Evolutionary conservation across 92 coral and sea anemone species (phyloP).

Genomic region (Pocillopora meandrina): DNA sequence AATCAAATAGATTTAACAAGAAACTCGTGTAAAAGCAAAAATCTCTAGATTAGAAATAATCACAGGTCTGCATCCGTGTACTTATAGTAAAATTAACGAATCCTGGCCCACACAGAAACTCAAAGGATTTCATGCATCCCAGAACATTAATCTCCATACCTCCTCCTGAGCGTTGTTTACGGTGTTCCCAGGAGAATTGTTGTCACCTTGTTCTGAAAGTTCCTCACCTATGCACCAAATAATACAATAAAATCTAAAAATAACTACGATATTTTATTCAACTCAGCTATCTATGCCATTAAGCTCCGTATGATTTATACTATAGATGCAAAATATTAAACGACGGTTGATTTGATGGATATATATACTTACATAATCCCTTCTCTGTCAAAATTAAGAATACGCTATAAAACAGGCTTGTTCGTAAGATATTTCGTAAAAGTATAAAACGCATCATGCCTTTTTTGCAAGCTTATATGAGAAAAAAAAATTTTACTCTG

Average conservation of each 20-base stretch:
- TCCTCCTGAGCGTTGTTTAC: not conserved
- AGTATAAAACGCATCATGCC: not conserved
- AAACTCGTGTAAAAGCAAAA: too few species aligned
- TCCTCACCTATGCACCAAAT: constrained; percentile 15
- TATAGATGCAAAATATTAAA: not conserved
- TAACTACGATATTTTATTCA: too few species aligned
- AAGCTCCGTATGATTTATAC: not conserved
- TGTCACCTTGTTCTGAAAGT: not conserved
- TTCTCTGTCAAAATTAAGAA: constrained; percentile 34
- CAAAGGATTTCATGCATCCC: too few species aligned
- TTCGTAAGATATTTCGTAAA: constrained; percentile 6
- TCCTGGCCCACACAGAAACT: too few species aligned
- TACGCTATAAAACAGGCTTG: constrained; percentile 16
- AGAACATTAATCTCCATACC: not conserved
- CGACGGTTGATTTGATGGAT: not conserved
- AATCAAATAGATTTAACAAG: too few species aligned
- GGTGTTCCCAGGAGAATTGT: constrained; percentile 8
- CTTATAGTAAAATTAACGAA: too few species aligned
- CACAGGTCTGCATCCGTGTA: too few species aligned
- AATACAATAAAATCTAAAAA: too few species aligned
- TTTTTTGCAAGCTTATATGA: not conserved
- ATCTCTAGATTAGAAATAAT: too few species aligned
- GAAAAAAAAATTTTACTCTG: constrained; percentile 19
- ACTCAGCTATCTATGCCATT: not conserved
- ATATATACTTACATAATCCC: constrained; percentile 18